Evolutionary conservation across 2,888 invertebrate species (phyloP).

Genomic region (Agrypnus murinus): DNA sequence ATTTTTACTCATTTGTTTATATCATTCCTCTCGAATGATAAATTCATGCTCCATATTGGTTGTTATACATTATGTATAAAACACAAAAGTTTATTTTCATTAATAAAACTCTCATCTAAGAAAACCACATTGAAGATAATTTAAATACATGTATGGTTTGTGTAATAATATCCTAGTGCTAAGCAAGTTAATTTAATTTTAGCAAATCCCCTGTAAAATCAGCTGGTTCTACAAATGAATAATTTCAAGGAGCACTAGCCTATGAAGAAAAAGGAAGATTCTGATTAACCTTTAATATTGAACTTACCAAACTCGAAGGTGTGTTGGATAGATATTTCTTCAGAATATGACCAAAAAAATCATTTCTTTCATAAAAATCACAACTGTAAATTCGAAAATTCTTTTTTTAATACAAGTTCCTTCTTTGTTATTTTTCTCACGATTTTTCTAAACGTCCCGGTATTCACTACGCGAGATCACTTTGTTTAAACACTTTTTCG

Average conservation of each 20-base stretch:
- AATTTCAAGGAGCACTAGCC: conserved; percentile 33
- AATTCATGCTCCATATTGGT: conserved; percentile 2
- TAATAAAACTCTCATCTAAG: too few relatives aligned
- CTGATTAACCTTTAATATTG: not conserved
- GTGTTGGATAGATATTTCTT: conserved; percentile 11
- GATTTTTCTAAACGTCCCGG: not conserved
- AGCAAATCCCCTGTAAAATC: conserved; percentile 31
- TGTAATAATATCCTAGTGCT: conserved; percentile 21
- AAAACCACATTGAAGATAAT: not conserved
- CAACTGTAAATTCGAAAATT: not conserved
- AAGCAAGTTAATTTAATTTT: conserved; percentile 32
- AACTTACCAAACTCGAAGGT: conserved; percentile 40
- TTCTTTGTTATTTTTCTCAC: too few relatives aligned
- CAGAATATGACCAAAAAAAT: conserved; percentile 9
- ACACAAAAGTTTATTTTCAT: too few relatives aligned
- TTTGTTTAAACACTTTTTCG: not conserved
- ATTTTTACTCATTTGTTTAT: not conserved
- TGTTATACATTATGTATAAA: too few relatives aligned
- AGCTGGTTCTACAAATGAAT: conserved; percentile 26
- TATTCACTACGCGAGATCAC: not conserved
- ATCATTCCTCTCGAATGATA: not conserved
- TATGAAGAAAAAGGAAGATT: conserved; percentile 1
- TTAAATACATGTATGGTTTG: conserved; percentile 1
- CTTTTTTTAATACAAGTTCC: too few relatives aligned
- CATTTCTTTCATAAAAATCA: conserved; percentile 19